Percentiles rank a stretch among this genome's conserved stretches.
Evolutionary conservation across 2,888 invertebrate species (phyloP).

Genomic region (Blastobasis lacticolella): DNA sequence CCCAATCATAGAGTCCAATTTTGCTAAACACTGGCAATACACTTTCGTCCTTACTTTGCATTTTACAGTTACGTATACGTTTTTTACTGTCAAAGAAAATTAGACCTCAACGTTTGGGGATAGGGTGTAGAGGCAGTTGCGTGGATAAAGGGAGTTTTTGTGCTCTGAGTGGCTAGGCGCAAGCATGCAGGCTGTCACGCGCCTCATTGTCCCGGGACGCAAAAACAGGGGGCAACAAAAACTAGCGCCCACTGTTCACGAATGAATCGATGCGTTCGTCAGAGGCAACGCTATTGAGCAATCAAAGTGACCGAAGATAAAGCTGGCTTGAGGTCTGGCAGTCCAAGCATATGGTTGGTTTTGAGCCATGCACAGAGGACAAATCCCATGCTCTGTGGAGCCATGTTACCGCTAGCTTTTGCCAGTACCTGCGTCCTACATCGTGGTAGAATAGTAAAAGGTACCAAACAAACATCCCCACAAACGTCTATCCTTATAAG

Average conservation of each 20-base stretch:
- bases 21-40: no score
- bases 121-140: conserved; percentile 4
- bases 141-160: conserved; percentile 27
- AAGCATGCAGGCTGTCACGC: conserved; percentile 67
- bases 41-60: background rate
- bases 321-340: no score
- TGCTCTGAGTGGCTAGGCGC: conserved; percentile 40
- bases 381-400: no score
- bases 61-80: conserved; percentile 14
- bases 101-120: conserved; percentile 8
- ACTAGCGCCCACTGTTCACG: conserved; percentile 23
- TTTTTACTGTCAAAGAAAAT: conserved; percentile 9
- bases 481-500: no score
- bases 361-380: no score
- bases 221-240: conserved; percentile 23
- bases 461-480: no score
- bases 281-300: background rate
- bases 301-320: background rate
- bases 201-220: conserved; percentile 38
- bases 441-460: no score
- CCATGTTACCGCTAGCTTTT: no score
- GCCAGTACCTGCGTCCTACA: no score
- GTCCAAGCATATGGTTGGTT: no score
- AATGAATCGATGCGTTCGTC: background rate
- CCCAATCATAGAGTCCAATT: no score